phyloP scores from a whole-genome alignment of 2,113 vertebrate genomes.

The Galemys pyrenaicus region DNA sequence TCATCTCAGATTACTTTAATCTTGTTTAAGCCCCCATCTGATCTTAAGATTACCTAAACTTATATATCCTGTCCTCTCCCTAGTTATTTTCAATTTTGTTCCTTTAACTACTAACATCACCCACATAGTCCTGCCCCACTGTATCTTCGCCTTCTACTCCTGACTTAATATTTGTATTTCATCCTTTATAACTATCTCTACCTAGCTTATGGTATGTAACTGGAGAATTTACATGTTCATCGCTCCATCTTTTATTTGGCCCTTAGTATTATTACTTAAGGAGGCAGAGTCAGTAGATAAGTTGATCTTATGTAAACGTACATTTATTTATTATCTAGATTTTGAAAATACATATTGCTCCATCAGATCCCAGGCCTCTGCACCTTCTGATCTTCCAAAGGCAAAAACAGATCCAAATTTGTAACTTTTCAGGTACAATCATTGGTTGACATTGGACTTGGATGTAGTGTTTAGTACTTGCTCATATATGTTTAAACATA shows the following conservation, averaged over 20 bases:
- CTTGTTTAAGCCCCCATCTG: background rate
- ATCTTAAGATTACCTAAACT: background rate
- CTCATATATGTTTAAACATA: background rate
- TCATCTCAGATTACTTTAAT: background rate
- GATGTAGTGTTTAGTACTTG: background rate
- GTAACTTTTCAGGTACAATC: background rate
- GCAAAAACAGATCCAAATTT: background rate
- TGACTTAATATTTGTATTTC: background rate
- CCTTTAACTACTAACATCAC: background rate
- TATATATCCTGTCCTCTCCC: background rate
- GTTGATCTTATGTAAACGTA: background rate
- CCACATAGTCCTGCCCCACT: background rate
- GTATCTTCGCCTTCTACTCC: background rate
- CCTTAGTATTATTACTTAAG: background rate
- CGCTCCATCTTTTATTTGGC: background rate
- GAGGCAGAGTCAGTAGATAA: background rate
- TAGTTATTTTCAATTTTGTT: conserved; percentile 25
- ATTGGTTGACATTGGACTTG: background rate
- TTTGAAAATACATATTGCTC: background rate
- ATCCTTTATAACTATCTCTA: background rate
- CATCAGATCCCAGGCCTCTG: background rate
- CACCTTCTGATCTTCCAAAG: background rate
- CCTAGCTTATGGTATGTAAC: background rate
- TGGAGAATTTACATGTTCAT: background rate
- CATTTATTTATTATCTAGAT: background rate